Base-by-base conservation (phyloP, 2,113 vertebrate genomes). In the Hemibagrus wyckioides region DNA sequence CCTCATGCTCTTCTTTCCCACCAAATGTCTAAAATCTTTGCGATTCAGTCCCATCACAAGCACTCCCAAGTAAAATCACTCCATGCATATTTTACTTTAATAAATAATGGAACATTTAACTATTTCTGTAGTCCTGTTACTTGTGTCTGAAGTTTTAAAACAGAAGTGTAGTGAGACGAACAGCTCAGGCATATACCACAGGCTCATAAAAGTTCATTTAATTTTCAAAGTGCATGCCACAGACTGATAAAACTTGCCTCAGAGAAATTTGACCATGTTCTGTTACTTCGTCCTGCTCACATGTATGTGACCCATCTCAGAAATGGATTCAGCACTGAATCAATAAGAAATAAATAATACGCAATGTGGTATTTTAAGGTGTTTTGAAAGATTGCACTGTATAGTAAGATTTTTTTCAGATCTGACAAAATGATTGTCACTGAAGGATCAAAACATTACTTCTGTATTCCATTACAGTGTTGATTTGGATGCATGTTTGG, bases 11-110 rank as follows among this genome's bases (percentile, higher is more conserved):
- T 4, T 81, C 33, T 41, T 36, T 79, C 15, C 48, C n/a, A 79
- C 11, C 6, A 30, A 7, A 30, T 30, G 15, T 33, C 76, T 33
- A 80, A 80, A 80, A 36, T 59, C 36, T 54, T 59, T 41, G 33
- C 6, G 23, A 28, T 25, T 81, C 54, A 56, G n/a, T 54, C 8
- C 76, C 50, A 76, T 76, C 28, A 80, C n/a, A 80, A 14, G 52
- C 54, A 39, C 79, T 57, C 30, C 21, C 14, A 57, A 81, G 54
- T 59, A 59, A 80, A 57, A 80, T 57, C 79, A 25, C 6, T 57
- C 54, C 54, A 81, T 81, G 54, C 54, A 81, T 81, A 59, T 59
- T 81, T 81, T 81, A 59, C 79, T 81, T 39, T 39, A 41, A 59
- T 81, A 81, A 81, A 81, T 81, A 59, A 81, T 81, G 54, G 15